phyloP scores from a whole-genome alignment of 2,888 invertebrate genomes.

The Allophyes oxyacanthae region DNA sequence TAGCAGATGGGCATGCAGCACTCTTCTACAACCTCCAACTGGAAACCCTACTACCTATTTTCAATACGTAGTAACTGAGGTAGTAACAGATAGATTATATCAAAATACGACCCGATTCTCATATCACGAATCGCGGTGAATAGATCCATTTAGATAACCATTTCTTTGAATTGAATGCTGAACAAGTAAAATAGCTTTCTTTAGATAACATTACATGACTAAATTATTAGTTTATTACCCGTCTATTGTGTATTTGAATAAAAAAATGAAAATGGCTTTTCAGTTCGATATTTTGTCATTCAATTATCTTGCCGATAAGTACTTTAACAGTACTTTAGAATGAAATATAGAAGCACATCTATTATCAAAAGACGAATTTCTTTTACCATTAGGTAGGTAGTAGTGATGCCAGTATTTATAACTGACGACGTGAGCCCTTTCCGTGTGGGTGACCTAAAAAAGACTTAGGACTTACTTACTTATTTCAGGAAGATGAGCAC shows the following conservation, averaged over 20 bases:
- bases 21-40: too few species aligned
- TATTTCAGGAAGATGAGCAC: too few species aligned
- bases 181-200: conserved; percentile 41
- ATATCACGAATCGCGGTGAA: conserved; percentile 38
- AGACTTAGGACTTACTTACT: too few species aligned
- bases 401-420: too few species aligned
- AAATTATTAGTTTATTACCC: conserved; percentile 18
- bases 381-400: too few species aligned
- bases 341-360: too few species aligned
- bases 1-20: too few species aligned
- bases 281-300: conserved; percentile 16
- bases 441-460: too few species aligned
- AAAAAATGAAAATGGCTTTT: conserved; percentile 31
- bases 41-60: too few species aligned
- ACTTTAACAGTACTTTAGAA: background rate
- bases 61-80: too few species aligned
- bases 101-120: conserved; percentile 28
- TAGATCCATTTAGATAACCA: conserved; percentile 51
- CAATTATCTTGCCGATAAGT: conserved; percentile 2
- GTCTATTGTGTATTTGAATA: conserved; percentile 34
- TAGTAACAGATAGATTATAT: conserved; percentile 26
- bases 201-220: conserved; percentile 27
- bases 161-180: conserved; percentile 35
- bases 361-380: too few species aligned
- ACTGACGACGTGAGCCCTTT: too few species aligned